These are phyloP conservation scores for Calliopsis andreniformis DNA, from an alignment of 1,140 invertebrate genomes.

Conservation along the genomic window DNA sequence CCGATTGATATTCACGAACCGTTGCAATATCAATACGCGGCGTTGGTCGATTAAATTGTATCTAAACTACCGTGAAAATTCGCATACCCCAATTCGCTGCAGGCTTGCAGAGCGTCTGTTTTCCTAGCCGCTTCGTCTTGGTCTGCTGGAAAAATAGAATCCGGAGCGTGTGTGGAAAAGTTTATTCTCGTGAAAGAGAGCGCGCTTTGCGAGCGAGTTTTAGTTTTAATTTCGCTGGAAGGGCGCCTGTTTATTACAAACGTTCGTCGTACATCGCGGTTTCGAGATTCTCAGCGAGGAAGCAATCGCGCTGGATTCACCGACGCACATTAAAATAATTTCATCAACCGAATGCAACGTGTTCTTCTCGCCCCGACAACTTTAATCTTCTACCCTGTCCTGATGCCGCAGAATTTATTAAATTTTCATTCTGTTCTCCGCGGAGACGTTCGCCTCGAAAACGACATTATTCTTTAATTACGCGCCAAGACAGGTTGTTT, in stretches of 20 bases:
- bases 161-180: too few relatives aligned
- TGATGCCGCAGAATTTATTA: background rate
- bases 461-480: background rate
- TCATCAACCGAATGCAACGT: background rate
- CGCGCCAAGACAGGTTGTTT: background rate
- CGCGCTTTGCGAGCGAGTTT: slow-evolving; percentile 16
- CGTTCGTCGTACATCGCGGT: background rate
- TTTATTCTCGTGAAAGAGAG: slow-evolving; percentile 21
- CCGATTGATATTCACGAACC: background rate
- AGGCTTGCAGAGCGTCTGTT: too few relatives aligned
- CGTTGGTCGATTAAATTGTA: too few relatives aligned
- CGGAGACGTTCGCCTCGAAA: too few relatives aligned
- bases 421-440: background rate
- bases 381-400: background rate
- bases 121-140: too few relatives aligned
- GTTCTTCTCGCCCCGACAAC: background rate
- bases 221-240: slow-evolving; percentile 39
- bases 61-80: too few relatives aligned
- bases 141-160: too few relatives aligned
- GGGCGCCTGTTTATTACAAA: slow-evolving; percentile 34
- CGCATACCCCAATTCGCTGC: too few relatives aligned
- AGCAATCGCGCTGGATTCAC: background rate
- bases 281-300: background rate
- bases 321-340: slow-evolving; percentile 22
- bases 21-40: background rate